Percentiles rank a stretch among this genome's conserved stretches.
These are phyloP conservation scores for Habroteleia sp. DNA, from an alignment of 2,888 invertebrate species.

Conservation along the genomic window DNA sequence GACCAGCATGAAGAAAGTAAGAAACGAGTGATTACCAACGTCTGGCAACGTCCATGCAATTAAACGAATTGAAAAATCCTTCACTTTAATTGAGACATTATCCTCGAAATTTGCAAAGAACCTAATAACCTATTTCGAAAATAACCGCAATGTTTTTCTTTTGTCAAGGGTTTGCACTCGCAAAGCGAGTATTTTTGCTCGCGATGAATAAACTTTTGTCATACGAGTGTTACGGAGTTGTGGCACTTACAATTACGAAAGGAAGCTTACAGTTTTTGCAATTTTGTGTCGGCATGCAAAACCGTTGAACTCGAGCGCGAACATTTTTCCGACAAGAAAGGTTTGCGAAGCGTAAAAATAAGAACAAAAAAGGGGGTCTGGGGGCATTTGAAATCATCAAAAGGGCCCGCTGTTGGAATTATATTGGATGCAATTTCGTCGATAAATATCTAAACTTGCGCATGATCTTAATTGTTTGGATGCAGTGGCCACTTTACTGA, in stretches of 20 bases:
- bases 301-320: no score
- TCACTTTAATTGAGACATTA: conserved; percentile 30
- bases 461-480: conserved; percentile 64
- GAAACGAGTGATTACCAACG: conserved; percentile 14
- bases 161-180: no score
- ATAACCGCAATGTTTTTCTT: no score
- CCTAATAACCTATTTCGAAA: conserved; percentile 18
- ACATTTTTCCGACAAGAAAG: conserved; percentile 30
- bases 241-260: neutral
- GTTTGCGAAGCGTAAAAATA: conserved; percentile 45
- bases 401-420: conserved; percentile 41
- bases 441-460: conserved; percentile 64
- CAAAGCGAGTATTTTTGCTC: no score
- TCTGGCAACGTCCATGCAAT: conserved; percentile 11
- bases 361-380: no score
- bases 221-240: conserved; percentile 1
- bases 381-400: conserved; percentile 50
- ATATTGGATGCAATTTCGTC: conserved; percentile 59
- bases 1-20: conserved; percentile 13
- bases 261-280: neutral
- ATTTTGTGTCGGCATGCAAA: no score
- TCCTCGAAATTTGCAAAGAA: conserved; percentile 18
- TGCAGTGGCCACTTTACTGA: conserved; percentile 62
- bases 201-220: conserved; percentile 33
- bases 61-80: conserved; percentile 23